Evolutionary conservation across 37 sponge, comb jelly and placozoan genomes (phyloP), one percentile per base, ranked within the genome.

Genomic region (Axinella damicornis): DNA sequence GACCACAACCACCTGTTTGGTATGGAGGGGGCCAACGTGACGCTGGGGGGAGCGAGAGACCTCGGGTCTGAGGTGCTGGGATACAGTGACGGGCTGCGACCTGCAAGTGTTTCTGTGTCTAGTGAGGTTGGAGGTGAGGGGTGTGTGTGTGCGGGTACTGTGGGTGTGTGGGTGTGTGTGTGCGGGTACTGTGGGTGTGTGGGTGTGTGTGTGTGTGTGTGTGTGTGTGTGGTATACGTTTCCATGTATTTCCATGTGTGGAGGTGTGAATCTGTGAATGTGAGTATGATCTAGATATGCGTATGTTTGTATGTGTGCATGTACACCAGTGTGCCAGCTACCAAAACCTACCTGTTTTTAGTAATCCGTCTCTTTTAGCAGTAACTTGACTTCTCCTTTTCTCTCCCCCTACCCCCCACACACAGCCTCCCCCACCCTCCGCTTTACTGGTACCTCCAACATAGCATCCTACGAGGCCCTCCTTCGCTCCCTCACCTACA

Each of bases 1-100:
- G 84, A 83, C 40, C 65, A 83, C 39, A 62, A 73, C 46, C 2
- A 38, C 22, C 18, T 83, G 33, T 82, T 82, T 38, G 73, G 40
- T 20, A 62, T 83, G 55, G 53, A 65, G 84, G 35, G 46, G 46
- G 63, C 84, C 0, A 61, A 27, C 19, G 84, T 74, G 5, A 30
- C 25, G 17, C 22, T 77, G 39, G 46, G 61, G 16, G 78, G 78
- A 62, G 61, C 61, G 35, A 33, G 32, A 27, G 78, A 77, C 57
- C 2, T 17, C 33, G 60, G 33, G 25, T 61, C n/a, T 13, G 78
- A 77, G 61, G n/a, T 63, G 34, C 65, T 77, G 9, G 63, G 40
- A 15, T 77, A 63, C 41, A 62, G 61, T 60, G 38, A 2, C 14
- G 13, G 37, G 21, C 13, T 25, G 34, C 24, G 60, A 21, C 78